Base-by-base conservation (phyloP, 1,140 invertebrate species). In the Steinernema feltiae region DNA sequence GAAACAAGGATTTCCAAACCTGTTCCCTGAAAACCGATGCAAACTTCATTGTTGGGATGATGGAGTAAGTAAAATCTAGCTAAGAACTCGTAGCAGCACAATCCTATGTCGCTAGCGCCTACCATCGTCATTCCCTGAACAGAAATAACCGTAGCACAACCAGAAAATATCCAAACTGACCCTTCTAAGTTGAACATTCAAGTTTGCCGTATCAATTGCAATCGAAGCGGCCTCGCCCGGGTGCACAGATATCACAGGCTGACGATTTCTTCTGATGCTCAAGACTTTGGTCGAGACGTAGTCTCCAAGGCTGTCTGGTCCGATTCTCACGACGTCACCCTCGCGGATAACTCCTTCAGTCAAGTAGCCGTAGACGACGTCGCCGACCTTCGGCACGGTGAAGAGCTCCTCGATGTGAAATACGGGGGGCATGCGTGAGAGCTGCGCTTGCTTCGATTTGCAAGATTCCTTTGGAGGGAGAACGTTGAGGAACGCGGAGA, bases 401-500 rank as follows among this genome's bases (percentile, higher is more conserved):
- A 95, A 95, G 29, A 93, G 94, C 88, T 97, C 94, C 85, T 97
- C 94, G 46, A 97, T 92, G 89, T 95, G 92, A 87, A 96, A 95
- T 82, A 94, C 91, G 82, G 92, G 90, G 89, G 83, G 93, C 92
- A 87, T 91, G 82, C 24, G 46, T 70, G 48, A 76, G 71, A 78
- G 46, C 70, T 78, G 77, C 12, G 75, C 21, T 48, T 74, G 41
- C 46, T 53, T 71, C 12, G 53, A 15, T 27, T 63, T 27, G 2
- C 7, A 63, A 21, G 69, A 77, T 32, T 74, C 77, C 24, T 74
- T 74, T 7, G 77, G 46, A 30, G 77, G 75, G 24, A 78, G 74
- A 30, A 79, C 77, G 70, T 78, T 77, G 17, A 78, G 74, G 48
- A 78, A 76, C 24, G 70, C 48, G 32, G 73, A 24, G 7, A 78